Percentiles rank a stretch among this genome's conserved stretches.
phyloP scores from a whole-genome alignment of 2,888 invertebrate genomes.

The Falcaria lacertinaria region DNA sequence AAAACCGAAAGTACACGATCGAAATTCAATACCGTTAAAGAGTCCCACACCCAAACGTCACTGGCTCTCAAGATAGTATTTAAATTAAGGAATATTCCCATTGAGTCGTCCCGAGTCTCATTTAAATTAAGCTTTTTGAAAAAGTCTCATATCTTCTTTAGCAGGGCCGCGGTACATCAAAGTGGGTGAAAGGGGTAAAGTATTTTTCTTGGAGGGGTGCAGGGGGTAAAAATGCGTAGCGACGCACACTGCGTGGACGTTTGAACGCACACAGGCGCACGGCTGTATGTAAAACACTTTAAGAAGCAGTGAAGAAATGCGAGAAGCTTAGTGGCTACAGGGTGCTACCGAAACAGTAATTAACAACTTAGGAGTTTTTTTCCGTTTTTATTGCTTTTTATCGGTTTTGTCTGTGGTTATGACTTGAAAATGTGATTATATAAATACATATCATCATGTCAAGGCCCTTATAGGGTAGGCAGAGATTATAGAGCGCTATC shows the following conservation, averaged over 20 bases:
- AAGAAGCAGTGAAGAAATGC: constrained; percentile 80
- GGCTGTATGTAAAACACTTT: constrained; percentile 79
- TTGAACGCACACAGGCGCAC: constrained; percentile 64
- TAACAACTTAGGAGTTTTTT: constrained; percentile 3
- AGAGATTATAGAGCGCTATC: no score
- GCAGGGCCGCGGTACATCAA: constrained; percentile 74
- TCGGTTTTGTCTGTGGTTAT: no score
- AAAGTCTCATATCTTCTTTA: constrained; percentile 79
- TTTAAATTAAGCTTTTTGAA: constrained; percentile 80
- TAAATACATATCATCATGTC: no score
- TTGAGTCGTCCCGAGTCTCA: constrained; percentile 73
- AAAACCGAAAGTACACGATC: constrained; percentile 53
- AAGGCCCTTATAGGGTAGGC: no score
- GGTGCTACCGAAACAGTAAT: constrained; percentile 34
- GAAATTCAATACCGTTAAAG: constrained; percentile 78
- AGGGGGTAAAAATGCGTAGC: constrained; percentile 74
- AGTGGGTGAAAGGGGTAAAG: constrained; percentile 66
- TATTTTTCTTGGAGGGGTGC: constrained; percentile 60
- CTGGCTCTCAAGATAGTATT: constrained; percentile 65
- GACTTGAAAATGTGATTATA: no score
- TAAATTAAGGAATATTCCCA: constrained; percentile 76
- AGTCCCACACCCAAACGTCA: constrained; percentile 46
- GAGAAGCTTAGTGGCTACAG: constrained; percentile 73
- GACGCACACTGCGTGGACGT: constrained; percentile 76
- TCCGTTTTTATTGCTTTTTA: constrained; percentile 2